phyloP scores from a whole-genome alignment of 2,888 invertebrate genomes.

The Drosophila mercatorum region DNA sequence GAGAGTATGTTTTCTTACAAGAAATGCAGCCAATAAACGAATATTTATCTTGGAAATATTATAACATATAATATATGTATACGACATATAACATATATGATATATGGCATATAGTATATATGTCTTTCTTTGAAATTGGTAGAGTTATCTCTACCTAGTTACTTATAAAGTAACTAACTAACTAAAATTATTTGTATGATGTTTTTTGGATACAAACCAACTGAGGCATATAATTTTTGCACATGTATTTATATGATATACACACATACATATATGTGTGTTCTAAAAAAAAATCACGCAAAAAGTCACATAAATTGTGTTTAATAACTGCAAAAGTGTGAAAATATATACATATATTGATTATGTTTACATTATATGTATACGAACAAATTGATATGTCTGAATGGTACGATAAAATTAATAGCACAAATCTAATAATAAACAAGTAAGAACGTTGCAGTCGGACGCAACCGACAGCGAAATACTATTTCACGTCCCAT shows the following conservation, averaged over 20 bases:
- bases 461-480: too few species aligned
- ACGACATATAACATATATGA: too few species aligned
- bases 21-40: neutral
- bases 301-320: conserved; percentile 19
- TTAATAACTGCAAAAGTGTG: neutral
- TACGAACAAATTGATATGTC: conserved; percentile 18
- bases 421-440: conserved; percentile 10
- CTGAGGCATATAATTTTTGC: neutral
- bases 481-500: too few species aligned
- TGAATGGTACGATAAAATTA: conserved; percentile 14
- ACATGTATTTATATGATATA: neutral
- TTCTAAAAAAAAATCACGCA: neutral
- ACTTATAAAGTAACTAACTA: neutral
- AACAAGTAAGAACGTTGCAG: neutral
- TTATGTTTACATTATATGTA: neutral
- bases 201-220: neutral
- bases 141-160: too few species aligned
- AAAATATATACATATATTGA: neutral
- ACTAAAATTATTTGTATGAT: neutral
- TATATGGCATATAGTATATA: too few species aligned
- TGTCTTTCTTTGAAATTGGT: too few species aligned
- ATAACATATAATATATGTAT: too few species aligned
- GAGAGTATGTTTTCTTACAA: neutral
- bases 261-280: neutral
- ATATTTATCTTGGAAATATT: neutral